Base-by-base conservation (phyloP, 1,140 invertebrate genomes). In the Pseudomyrmex pallidus region DNA sequence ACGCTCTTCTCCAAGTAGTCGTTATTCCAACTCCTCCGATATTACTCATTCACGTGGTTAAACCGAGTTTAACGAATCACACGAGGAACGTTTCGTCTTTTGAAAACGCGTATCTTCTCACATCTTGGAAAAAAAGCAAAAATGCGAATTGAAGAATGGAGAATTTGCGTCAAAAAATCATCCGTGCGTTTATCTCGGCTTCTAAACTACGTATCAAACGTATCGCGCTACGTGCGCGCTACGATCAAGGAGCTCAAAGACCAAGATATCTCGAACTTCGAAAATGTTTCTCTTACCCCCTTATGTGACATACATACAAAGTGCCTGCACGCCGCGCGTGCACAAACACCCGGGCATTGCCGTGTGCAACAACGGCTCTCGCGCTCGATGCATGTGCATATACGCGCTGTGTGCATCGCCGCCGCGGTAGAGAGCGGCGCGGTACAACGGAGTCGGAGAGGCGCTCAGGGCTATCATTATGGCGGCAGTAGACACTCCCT, bases 401-500 rank as follows among this genome's bases (percentile, higher is more conserved):
- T 70, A 85, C 83, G 48, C 83, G 56, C 83, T 57, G 67, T 76
- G 76, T 85, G 83, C 87, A 87, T 80, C 68, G 74, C 74, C 86
- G 85, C 62, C 50, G 74, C 64, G 62, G 57, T 63, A 63, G 74
- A 67, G 63, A 63, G 68, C 83, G 61, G 52, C 35, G 87, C 48
- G 83, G 86, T 87, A 84, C 85, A 90, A 77, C 87, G 88, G 90
- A 91, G 89, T 91, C 90, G 86, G 87, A 91, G 87, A 87, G 87
- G 83, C 77, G 86, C 85, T 80, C 86, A 92, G 92, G 90, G 90
- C 92, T 93, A 92, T 93, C 88, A 93, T 93, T 93, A 93, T 93
- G 92, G 91, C 92, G 90, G 92, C 92, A 91, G 90, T 92, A 91
- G 92, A 93, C 92, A 93, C 92, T 93, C 92, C 92, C 92, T 92